These are phyloP conservation scores for Procapra przewalskii DNA, from an alignment of 2,113 vertebrate species.

Conservation along the genomic window DNA sequence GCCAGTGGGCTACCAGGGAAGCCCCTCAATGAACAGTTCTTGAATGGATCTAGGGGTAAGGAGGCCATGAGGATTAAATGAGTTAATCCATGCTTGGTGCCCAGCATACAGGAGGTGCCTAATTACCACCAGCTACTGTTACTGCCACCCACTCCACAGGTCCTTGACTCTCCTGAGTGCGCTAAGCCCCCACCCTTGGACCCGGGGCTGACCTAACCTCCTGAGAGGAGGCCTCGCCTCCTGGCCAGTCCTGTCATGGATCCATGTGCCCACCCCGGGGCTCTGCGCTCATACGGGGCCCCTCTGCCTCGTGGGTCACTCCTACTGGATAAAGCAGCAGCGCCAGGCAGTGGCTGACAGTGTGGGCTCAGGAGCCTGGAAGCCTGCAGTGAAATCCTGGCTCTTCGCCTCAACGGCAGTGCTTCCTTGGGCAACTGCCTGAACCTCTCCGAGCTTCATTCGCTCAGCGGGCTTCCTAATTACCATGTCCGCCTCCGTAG, in stretches of 20 bases:
- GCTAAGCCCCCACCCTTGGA: fast-evolving
- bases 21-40: not conserved
- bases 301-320: not conserved
- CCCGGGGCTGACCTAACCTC: not conserved
- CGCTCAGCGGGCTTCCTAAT: not conserved
- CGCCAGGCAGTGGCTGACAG: not conserved
- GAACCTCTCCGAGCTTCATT: not conserved
- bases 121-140: not conserved
- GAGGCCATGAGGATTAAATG: not conserved
- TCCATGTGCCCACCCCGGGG: not conserved
- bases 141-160: not conserved
- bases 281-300: not conserved
- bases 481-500: not conserved
- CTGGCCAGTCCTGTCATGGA: not conserved
- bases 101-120: not conserved
- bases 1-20: not conserved
- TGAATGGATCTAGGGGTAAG: not conserved
- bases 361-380: not conserved
- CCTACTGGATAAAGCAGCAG: not conserved
- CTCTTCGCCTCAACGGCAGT: fast-evolving
- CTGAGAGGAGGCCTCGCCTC: not conserved
- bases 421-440: not conserved
- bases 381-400: not conserved
- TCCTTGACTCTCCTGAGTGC: not conserved
- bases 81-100: not conserved